These are phyloP conservation scores for Chelonus insularis DNA, from an alignment of 1,140 invertebrate genomes.

Conservation along the genomic window DNA sequence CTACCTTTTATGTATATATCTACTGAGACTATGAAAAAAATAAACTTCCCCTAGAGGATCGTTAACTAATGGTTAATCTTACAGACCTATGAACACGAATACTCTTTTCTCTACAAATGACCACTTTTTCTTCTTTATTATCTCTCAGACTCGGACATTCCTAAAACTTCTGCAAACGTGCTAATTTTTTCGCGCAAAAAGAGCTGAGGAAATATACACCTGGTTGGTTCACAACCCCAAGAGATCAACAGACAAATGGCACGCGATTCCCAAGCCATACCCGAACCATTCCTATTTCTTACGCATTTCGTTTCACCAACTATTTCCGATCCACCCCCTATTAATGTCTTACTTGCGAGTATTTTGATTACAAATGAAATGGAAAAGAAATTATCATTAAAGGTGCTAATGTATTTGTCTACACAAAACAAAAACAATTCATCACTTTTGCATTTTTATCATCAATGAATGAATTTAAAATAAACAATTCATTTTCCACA, in stretches of 20 bases:
- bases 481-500: too few species aligned
- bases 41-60: slow-evolving; percentile 22
- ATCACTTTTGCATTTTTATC: too few species aligned
- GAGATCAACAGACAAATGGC: slow-evolving; percentile 61
- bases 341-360: slow-evolving; percentile 54
- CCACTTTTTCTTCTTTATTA: slow-evolving; percentile 20
- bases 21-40: not conserved
- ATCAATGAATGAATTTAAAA: too few species aligned
- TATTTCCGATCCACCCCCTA: slow-evolving; percentile 44
- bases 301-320: slow-evolving; percentile 43
- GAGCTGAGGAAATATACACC: slow-evolving; percentile 45
- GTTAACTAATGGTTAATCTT: slow-evolving; percentile 33
- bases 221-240: slow-evolving; percentile 53
- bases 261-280: slow-evolving; percentile 53
- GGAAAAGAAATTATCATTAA: too few species aligned
- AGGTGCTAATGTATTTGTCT: too few species aligned
- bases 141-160: not conserved
- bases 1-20: not conserved
- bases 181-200: slow-evolving; percentile 57
- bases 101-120: slow-evolving; percentile 23
- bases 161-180: slow-evolving; percentile 18
- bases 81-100: slow-evolving; percentile 34
- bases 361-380: slow-evolving; percentile 12
- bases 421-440: too few species aligned
- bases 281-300: slow-evolving; percentile 13